Conservation (phyloP, 2,888 invertebrate genomes). For the Apodemia duryi region DNA sequence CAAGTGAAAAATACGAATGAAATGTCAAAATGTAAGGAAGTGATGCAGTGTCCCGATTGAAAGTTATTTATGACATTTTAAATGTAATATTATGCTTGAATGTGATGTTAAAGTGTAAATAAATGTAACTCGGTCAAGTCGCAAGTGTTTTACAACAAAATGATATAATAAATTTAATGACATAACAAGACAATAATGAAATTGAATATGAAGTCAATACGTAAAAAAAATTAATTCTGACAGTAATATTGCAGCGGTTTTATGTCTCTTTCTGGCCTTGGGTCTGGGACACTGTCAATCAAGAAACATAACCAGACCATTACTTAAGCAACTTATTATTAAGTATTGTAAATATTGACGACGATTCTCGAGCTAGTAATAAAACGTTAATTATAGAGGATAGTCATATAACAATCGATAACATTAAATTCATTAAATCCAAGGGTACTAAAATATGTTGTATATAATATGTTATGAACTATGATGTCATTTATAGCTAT, state of each 20-base stretch:
- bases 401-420: conserved; percentile 70
- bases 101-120: neutral
- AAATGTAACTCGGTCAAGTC: neutral
- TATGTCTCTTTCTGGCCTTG: neutral
- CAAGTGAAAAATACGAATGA: neutral
- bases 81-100: neutral
- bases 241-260: neutral
- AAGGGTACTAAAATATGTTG: conserved; percentile 76
- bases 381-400: conserved; percentile 51
- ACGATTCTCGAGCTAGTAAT: conserved; percentile 55
- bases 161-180: too few relatives aligned
- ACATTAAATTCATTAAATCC: conserved; percentile 70
- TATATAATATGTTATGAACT: conserved; percentile 60
- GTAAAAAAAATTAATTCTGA: neutral
- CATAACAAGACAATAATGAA: neutral
- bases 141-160: neutral
- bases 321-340: conserved; percentile 10
- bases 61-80: neutral
- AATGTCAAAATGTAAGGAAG: neutral
- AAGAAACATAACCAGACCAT: conserved; percentile 7
- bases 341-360: conserved; percentile 60
- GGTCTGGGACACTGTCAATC: conserved; percentile 8
- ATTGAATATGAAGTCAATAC: neutral
- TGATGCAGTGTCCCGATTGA: neutral
- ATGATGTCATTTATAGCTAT: conserved; percentile 67